These are phyloP conservation scores for Neogobius melanostomus DNA, from an alignment of 2,113 vertebrate genomes.

Conservation along the genomic window DNA sequence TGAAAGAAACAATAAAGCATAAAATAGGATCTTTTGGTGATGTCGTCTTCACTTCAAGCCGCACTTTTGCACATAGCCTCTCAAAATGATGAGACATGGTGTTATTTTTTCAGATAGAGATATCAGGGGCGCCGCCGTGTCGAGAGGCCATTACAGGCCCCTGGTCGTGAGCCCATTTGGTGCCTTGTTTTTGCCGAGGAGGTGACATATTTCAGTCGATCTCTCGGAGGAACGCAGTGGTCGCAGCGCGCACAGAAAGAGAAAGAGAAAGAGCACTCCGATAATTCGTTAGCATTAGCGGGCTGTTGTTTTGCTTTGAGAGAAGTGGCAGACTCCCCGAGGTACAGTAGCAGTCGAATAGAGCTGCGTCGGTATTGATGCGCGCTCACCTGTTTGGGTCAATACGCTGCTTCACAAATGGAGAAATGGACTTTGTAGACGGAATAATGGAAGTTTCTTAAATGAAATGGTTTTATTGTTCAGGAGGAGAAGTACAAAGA, in stretches of 20 bases:
- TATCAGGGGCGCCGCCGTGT: not conserved
- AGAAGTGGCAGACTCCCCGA: slow-evolving; percentile 44
- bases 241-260: not conserved
- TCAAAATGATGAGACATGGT: not conserved
- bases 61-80: not conserved
- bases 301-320: slow-evolving; percentile 43
- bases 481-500: not conserved
- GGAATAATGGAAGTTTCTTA: slow-evolving; percentile 20
- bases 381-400: slow-evolving; percentile 27
- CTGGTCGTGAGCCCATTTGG: not conserved
- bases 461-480: slow-evolving; percentile 22
- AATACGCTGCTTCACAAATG: slow-evolving; percentile 7
- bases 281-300: slow-evolving; percentile 43
- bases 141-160: not conserved
- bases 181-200: not conserved
- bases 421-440: slow-evolving; percentile 28
- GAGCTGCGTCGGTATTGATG: slow-evolving; percentile 46
- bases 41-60: not conserved
- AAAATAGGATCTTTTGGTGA: not conserved
- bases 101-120: not conserved
- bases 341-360: slow-evolving; percentile 45
- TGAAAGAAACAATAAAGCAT: too few relatives aligned
- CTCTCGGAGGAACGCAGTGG: slow-evolving; percentile 5
- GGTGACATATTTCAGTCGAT: slow-evolving; percentile 14
- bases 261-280: slow-evolving; percentile 26